Conservation (phyloP, 2,797 vertebrate species). For the Limnodromus scolopaceus region DNA sequence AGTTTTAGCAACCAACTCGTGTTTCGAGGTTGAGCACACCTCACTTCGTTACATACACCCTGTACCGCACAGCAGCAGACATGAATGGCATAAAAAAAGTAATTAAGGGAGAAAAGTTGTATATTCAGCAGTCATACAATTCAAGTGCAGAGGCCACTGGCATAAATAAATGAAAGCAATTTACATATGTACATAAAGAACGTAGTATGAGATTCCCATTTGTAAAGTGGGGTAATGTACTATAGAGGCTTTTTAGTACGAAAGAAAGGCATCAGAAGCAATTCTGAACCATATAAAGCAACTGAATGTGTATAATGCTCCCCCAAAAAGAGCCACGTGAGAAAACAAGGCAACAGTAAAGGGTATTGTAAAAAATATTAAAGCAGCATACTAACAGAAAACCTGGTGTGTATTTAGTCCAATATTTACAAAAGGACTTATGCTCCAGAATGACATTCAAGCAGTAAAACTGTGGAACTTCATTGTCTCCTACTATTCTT, state of each 20-base stretch:
- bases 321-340: constrained; percentile 9
- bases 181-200: constrained; percentile 16
- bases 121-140: constrained; percentile 18
- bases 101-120: constrained; percentile 15
- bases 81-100: neutral
- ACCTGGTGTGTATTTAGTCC: neutral
- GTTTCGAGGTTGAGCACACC: neutral
- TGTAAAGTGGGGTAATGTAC: constrained; percentile 4
- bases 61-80: neutral
- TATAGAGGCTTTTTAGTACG: constrained; percentile 40
- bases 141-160: neutral
- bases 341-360: constrained; percentile 16
- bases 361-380: neutral
- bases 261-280: constrained; percentile 23
- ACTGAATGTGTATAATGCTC: neutral
- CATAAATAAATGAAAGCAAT: constrained; percentile 36
- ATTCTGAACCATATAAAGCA: constrained; percentile 38
- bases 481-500: neutral
- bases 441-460: neutral
- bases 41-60: neutral
- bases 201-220: neutral
- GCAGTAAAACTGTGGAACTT: neutral
- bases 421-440: neutral
- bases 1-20: neutral
- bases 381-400: neutral